These are phyloP conservation scores for Uloborus diversus DNA, from an alignment of 1,140 invertebrate genomes.

Conservation along the genomic window DNA sequence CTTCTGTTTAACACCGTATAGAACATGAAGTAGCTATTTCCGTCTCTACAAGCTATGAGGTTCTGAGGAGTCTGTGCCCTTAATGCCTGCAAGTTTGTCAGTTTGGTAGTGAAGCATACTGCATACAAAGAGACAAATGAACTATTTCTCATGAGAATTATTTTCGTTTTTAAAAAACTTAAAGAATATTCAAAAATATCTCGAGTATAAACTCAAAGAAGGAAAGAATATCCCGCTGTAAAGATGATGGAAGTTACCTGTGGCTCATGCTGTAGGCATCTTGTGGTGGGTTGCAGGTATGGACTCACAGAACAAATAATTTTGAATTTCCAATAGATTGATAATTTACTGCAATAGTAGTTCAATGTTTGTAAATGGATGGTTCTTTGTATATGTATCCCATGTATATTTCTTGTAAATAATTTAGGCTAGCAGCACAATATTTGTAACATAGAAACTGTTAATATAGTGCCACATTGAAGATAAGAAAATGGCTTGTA, in stretches of 20 bases:
- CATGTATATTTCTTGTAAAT: conserved; percentile 54
- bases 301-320: conserved; percentile 52
- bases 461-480: conserved; percentile 22
- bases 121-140: too few species aligned
- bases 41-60: too few species aligned
- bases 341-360: conserved; percentile 36
- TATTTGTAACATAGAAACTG: conserved; percentile 44
- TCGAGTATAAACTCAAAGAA: too few species aligned
- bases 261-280: conserved; percentile 42
- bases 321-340: conserved; percentile 20
- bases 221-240: too few species aligned
- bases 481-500: conserved; percentile 32
- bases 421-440: conserved; percentile 45
- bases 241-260: conserved; percentile 28
- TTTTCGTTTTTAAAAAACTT: too few species aligned
- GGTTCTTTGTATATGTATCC: conserved; percentile 47
- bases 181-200: too few species aligned
- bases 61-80: too few species aligned
- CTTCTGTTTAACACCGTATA: too few species aligned
- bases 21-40: too few species aligned
- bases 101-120: too few species aligned
- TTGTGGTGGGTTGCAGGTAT: conserved; percentile 56
- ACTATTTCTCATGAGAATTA: too few species aligned
- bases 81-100: too few species aligned
- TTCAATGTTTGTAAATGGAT: conserved; percentile 50